phyloP scores from a whole-genome alignment of 2,113 vertebrate species.

The Toxotes jaculatrix region DNA sequence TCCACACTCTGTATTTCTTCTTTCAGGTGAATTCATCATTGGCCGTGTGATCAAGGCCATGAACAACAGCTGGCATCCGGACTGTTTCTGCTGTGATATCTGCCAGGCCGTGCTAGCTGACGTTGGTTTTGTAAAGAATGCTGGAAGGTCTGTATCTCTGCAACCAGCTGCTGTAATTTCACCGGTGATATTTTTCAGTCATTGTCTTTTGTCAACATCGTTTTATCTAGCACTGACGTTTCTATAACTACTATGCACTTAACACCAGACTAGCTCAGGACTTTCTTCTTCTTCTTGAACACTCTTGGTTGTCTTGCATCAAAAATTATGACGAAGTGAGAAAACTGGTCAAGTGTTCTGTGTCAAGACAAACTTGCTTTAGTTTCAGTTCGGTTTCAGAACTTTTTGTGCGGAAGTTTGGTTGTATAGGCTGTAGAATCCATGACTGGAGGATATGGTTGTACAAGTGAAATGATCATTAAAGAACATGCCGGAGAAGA shows the following conservation, averaged over 20 bases:
- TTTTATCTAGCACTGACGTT: not conserved
- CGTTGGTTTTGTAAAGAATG: slow-evolving; percentile 98
- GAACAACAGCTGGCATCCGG: slow-evolving; percentile 99
- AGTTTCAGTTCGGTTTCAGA: not conserved
- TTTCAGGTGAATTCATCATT: slow-evolving; percentile 95
- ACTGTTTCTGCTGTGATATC: slow-evolving; percentile 97
- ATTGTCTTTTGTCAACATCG: not conserved
- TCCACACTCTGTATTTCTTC: not conserved
- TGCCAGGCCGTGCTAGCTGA: slow-evolving; percentile 94
- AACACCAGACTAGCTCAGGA: not conserved
- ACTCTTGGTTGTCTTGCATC: not conserved
- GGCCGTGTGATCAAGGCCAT: slow-evolving; percentile 99
- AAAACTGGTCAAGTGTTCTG: not conserved
- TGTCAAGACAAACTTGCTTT: not conserved
- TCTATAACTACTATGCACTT: not conserved
- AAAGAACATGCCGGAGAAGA: not conserved
- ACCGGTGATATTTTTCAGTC: not conserved
- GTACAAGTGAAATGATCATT: not conserved
- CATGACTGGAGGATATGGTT: not conserved
- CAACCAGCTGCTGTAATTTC: not conserved
- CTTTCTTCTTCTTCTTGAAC: not conserved
- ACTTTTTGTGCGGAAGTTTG: not conserved
- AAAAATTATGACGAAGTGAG: not conserved
- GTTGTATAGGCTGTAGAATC: not conserved
- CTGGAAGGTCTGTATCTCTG: slow-evolving; percentile 88